Percentiles rank a stretch among this genome's conserved stretches.
Conservation (phyloP, 2,113 vertebrate species). For the Osmerus eperlanus region DNA sequence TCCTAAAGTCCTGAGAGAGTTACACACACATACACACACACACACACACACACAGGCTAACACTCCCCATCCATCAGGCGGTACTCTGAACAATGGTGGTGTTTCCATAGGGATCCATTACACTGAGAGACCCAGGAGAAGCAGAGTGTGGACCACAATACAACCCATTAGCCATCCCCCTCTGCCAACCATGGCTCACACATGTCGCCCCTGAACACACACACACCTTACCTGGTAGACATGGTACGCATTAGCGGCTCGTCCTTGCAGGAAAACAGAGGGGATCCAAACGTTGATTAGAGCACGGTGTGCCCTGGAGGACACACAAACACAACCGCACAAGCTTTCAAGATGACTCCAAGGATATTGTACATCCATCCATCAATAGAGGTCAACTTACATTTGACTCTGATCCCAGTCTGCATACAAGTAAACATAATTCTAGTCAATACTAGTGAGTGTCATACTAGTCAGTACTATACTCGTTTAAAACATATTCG, state of each 20-base stretch:
- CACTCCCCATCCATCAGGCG: constrained; percentile 22
- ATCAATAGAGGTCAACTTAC: no score
- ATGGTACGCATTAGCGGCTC: constrained; percentile 93
- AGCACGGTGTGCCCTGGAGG: constrained; percentile 87
- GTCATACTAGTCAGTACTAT: no score
- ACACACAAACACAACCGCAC: constrained; percentile 30
- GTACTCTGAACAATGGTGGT: constrained; percentile 15
- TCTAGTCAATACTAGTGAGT: no score
- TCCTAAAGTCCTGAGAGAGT: constrained; percentile 6
- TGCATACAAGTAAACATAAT: no score
- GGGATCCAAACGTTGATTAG: constrained; percentile 99
- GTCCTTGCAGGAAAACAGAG: constrained; percentile 93
- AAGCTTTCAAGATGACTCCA: no score
- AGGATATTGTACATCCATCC: no score
- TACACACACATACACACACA: not conserved
- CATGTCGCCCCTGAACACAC: not conserved
- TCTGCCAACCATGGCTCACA: not conserved
- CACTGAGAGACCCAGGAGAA: constrained; percentile 6
- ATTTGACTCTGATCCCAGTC: no score
- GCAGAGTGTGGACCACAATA: not conserved
- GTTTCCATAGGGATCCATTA: constrained; percentile 27
- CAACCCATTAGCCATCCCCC: constrained; percentile 9
- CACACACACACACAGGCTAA: constrained; percentile 11
- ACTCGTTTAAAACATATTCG: no score
- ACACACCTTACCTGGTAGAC: constrained; percentile 88